phyloP scores from a whole-genome alignment of 2,113 vertebrate genomes.

The Aegypius monachus region DNA sequence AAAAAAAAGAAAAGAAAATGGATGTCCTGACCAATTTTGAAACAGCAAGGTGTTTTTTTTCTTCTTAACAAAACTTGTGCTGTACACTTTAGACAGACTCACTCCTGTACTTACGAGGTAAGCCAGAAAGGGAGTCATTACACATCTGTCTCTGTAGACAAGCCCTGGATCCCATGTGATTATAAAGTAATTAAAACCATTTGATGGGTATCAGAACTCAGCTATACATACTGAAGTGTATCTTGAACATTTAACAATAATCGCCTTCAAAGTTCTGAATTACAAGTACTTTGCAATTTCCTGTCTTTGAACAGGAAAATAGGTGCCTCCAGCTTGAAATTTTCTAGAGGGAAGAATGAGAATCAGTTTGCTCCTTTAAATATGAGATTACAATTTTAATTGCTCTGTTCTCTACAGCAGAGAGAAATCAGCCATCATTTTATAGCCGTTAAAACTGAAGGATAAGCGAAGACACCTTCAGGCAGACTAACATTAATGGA shows the following conservation, averaged over 20 bases:
- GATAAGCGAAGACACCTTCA: background rate
- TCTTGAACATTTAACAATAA: background rate
- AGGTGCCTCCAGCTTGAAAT: background rate
- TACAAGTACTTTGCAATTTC: background rate
- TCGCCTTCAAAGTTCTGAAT: background rate
- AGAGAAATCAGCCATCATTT: background rate
- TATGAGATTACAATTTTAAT: background rate
- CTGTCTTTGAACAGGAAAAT: background rate
- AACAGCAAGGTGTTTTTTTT: background rate
- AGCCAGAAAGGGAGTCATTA: background rate
- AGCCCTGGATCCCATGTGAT: background rate
- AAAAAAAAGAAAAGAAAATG: background rate
- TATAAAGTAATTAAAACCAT: conserved; percentile 30
- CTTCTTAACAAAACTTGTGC: background rate
- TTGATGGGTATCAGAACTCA: background rate
- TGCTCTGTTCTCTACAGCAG: background rate
- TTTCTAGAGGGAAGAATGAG: background rate
- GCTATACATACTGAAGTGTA: background rate
- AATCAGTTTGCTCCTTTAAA: background rate
- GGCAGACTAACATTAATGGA: background rate
- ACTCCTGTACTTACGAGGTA: background rate
- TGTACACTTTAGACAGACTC: background rate
- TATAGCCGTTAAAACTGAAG: background rate
- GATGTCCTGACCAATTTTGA: background rate
- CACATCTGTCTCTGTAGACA: background rate